A percentile compares a stretch with the other conserved stretches of the same genome.
These are phyloP conservation scores for Urocolius indicus DNA, from an alignment of 2,113 vertebrate species.

Conservation along the genomic window DNA sequence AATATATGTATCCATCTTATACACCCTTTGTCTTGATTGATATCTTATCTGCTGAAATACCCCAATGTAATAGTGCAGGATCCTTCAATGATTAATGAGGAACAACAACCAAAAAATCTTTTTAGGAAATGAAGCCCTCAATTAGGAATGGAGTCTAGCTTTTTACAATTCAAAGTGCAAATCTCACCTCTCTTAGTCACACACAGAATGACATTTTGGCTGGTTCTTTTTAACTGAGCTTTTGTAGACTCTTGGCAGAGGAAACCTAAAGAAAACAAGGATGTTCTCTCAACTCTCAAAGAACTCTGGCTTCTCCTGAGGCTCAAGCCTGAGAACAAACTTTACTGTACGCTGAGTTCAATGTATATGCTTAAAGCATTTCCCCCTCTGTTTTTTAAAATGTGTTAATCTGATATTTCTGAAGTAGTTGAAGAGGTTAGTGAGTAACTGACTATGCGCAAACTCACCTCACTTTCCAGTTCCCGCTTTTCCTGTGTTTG, in stretches of 20 bases:
- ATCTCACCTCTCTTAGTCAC: not conserved
- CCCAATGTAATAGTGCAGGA: not conserved
- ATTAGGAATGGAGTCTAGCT: not conserved
- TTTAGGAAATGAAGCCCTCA: not conserved
- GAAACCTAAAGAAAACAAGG: slow-evolving; percentile 15
- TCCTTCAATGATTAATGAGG: not conserved
- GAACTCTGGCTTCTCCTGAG: not conserved
- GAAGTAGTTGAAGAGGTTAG: not conserved
- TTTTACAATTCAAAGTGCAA: slow-evolving; percentile 22
- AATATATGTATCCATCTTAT: not conserved
- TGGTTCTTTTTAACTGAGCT: not conserved
- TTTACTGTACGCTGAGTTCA: not conserved
- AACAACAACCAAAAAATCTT: not conserved
- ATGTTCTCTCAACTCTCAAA: slow-evolving; percentile 1
- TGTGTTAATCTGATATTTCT: not conserved
- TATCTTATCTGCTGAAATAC: not conserved
- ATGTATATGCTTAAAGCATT: not conserved
- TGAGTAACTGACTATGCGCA: not conserved
- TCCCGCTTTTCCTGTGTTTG: not conserved
- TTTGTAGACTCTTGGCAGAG: slow-evolving; percentile 38
- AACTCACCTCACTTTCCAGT: not conserved
- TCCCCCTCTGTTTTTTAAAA: not conserved
- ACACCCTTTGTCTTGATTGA: not conserved
- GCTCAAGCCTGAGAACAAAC: not conserved
- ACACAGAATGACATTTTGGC: not conserved